These are phyloP conservation scores for Delphinus delphis DNA, from an alignment of 2,113 vertebrate species.

Conservation along the genomic window DNA sequence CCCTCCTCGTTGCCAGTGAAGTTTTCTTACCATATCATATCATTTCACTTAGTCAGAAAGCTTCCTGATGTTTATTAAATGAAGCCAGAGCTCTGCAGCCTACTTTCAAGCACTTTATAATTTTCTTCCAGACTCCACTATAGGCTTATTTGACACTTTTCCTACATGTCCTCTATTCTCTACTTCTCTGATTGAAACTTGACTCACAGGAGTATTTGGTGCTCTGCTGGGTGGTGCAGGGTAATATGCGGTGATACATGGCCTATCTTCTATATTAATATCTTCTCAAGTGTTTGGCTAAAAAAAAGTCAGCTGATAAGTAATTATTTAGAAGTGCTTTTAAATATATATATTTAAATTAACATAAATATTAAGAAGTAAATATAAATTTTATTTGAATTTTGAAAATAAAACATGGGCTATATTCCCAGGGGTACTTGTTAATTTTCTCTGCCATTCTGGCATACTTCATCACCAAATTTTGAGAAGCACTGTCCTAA, in stretches of 20 bases:
- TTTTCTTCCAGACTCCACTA: background rate
- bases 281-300: background rate
- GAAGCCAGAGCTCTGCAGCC: background rate
- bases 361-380: background rate
- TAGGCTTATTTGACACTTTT: background rate
- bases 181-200: background rate
- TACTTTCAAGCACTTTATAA: background rate
- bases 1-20: background rate
- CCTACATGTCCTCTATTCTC: background rate
- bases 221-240: background rate
- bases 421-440: background rate
- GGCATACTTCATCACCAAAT: background rate
- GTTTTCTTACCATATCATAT: background rate
- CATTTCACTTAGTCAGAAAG: background rate
- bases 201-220: background rate
- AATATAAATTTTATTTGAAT: background rate
- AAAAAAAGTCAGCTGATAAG: background rate
- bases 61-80: background rate
- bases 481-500: background rate
- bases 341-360: background rate
- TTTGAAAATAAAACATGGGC: constrained; percentile 19
- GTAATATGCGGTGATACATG: background rate
- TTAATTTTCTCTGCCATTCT: background rate
- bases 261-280: background rate
- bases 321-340: background rate